These are phyloP conservation scores for Pyrochroa serraticornis DNA, from an alignment of 2,888 invertebrate genomes.

Conservation along the genomic window DNA sequence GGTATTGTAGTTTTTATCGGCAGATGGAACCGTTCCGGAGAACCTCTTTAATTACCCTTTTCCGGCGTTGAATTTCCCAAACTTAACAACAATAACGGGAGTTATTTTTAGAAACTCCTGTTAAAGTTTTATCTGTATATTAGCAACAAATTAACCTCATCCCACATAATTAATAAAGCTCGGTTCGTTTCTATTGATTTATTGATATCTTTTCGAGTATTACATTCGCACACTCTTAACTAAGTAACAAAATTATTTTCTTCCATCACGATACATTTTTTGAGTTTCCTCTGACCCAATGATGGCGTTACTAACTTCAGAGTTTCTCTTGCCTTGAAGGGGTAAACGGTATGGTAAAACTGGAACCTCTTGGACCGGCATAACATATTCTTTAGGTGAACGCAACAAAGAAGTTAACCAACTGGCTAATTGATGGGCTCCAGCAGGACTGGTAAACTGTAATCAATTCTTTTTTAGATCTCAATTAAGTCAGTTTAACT, in stretches of 20 bases:
- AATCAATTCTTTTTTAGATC: slow-evolving; percentile 1
- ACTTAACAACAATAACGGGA: no score
- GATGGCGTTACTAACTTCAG: slow-evolving; percentile 52
- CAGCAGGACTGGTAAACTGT: slow-evolving; percentile 47
- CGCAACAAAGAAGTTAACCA: slow-evolving; percentile 51
- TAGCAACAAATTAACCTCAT: no score
- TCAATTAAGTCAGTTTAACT: background rate
- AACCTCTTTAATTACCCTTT: no score
- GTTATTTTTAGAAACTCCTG: no score
- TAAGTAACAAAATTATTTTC: slow-evolving; percentile 18
- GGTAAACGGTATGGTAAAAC: slow-evolving; percentile 46
- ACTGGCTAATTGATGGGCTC: slow-evolving; percentile 52
- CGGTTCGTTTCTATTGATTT: background rate
- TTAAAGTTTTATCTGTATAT: no score
- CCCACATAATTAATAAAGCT: no score
- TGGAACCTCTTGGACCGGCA: slow-evolving; percentile 41
- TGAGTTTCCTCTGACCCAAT: slow-evolving; percentile 51
- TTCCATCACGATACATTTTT: slow-evolving; percentile 50
- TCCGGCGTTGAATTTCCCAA: no score
- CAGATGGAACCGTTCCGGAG: no score
- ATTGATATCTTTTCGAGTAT: slow-evolving; percentile 27
- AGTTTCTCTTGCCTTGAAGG: slow-evolving; percentile 49
- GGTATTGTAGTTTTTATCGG: no score
- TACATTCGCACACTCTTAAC: slow-evolving; percentile 8
- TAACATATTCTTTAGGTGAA: slow-evolving; percentile 42